These are phyloP conservation scores for Syngnathus rostellatus DNA, from an alignment of 2,797 vertebrate species.

Conservation along the genomic window DNA sequence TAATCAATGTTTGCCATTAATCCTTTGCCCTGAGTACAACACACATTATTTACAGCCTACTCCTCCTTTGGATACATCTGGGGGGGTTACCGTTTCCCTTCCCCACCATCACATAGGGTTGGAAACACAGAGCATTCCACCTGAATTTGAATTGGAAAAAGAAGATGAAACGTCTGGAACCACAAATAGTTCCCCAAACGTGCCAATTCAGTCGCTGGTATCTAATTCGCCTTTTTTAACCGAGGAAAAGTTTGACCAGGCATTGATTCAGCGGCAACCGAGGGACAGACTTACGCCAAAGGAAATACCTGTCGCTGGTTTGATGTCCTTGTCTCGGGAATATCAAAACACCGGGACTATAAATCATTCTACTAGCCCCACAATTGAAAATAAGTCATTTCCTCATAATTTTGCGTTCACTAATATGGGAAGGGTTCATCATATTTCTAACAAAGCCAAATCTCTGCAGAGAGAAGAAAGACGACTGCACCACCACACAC, in stretches of 20 bases:
- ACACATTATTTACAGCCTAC: conserved; percentile 14
- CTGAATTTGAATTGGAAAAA: conserved; percentile 18
- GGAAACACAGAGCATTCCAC: conserved; percentile 18
- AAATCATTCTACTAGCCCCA: conserved; percentile 18
- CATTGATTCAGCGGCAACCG: conserved; percentile 22
- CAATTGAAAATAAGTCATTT: conserved; percentile 22
- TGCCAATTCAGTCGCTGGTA: conserved; percentile 16
- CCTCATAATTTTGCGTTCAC: conserved; percentile 24
- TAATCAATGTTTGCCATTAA: conserved; percentile 22
- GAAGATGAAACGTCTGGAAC: conserved; percentile 13
- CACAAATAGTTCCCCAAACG: conserved; percentile 25
- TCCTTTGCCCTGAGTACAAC: conserved; percentile 20
- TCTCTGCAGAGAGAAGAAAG: conserved; percentile 27
- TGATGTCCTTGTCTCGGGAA: conserved; percentile 15
- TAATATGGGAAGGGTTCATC: conserved; percentile 20
- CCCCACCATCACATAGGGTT: conserved; percentile 15
- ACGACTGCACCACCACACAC: conserved; percentile 15
- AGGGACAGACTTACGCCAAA: conserved; percentile 19
- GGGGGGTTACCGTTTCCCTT: conserved; percentile 12
- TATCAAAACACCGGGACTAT: conserved; percentile 10
- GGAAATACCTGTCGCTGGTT: conserved; percentile 13
- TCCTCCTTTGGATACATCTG: conserved; percentile 24
- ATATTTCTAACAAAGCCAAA: conserved; percentile 17
- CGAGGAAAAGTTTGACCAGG: conserved; percentile 16
- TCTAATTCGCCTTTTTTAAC: conserved; percentile 19